phyloP scores from a whole-genome alignment of 2,888 invertebrate genomes.

The Zaprionus obscuricornis region DNA sequence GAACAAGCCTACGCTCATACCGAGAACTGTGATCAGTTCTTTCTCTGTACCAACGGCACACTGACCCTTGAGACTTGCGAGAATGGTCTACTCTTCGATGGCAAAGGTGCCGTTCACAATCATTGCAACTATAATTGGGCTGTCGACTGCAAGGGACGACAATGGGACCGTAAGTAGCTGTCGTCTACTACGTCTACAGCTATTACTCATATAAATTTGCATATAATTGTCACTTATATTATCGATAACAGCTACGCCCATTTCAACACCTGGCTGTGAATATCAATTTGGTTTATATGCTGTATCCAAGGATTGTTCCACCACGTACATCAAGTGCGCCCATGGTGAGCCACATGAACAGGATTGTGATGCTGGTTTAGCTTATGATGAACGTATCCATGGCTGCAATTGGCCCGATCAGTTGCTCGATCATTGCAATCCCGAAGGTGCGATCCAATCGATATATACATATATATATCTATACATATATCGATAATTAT shows the following conservation, averaged over 20 bases:
- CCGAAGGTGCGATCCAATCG: slow-evolving; percentile 88
- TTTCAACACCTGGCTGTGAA: slow-evolving; percentile 92
- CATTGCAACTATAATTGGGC: slow-evolving; percentile 98
- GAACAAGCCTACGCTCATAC: slow-evolving; percentile 93
- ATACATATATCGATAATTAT: too few relatives aligned
- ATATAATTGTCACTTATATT: not conserved
- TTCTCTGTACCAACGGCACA: slow-evolving; percentile 95
- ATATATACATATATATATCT: too few relatives aligned
- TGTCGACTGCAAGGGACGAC: slow-evolving; percentile 92
- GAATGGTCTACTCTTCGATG: slow-evolving; percentile 95
- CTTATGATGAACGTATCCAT: slow-evolving; percentile 94
- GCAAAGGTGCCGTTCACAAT: slow-evolving; percentile 94
- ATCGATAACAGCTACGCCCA: slow-evolving; percentile 92
- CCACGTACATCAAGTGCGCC: slow-evolving; percentile 93
- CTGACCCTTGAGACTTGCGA: slow-evolving; percentile 95
- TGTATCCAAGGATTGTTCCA: slow-evolving; percentile 91
- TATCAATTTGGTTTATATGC: slow-evolving; percentile 95
- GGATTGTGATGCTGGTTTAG: slow-evolving; percentile 93
- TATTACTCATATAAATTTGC: too few relatives aligned
- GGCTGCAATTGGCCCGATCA: slow-evolving; percentile 98
- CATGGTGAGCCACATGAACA: slow-evolving; percentile 91
- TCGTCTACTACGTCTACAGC: not conserved
- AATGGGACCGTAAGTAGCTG: slow-evolving; percentile 89
- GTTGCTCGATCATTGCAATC: slow-evolving; percentile 93
- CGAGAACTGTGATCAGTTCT: slow-evolving; percentile 94